Evolutionary conservation across 1,140 invertebrate genomes (phyloP), one percentile per base, ranked within the genome.

Genomic region (Drosophila kepulauana): DNA sequence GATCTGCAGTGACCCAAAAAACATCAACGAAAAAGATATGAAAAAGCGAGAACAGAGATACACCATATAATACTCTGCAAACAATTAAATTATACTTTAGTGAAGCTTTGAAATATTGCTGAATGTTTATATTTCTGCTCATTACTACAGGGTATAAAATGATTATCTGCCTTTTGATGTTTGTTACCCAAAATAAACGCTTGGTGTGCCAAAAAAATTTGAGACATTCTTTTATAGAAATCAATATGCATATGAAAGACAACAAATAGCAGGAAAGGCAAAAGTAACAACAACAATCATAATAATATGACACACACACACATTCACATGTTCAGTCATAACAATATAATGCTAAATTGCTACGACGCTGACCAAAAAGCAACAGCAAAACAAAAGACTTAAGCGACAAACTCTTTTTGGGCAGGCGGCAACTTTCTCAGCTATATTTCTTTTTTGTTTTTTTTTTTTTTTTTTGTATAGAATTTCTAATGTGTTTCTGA

Each of bases 351-450:
- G 41, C 54, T 61, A 67, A 79, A 88, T 74, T 67, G 72, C 51
- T 49, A 62, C 65, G 52, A 43, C 52, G 52, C 20, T 56, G 78
- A 35, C 78, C 72, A 80, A 81, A 82, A 85, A 48, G 20, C 41
- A 62, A 48, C 49, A 52, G 13, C 52, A 49, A 85, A 85, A 82
- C 80, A 80, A 87, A 87, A 87, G 80, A 87, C 79, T 84, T 72
- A 84, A 78, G 82, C 80, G 84, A 89, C 82, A 84, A 87, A 87
- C 84, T 78, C 48, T 75, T 75, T 81, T 74, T 70, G 61, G 59
- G 33, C 57, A 71, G 62, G 35, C 52, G 52, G 59, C 65, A 86
- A 85, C 81, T 87, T 87, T 87, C 82, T 79, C 80, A 68, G 48
- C 70, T 25, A 3, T 25, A 25, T 25, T 25, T 25, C 45, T 20